Percentiles rank a stretch among this genome's conserved stretches.
Evolutionary conservation across 2,797 vertebrate genomes (phyloP).

Genomic region (Pipistrellus pygmaeus): DNA sequence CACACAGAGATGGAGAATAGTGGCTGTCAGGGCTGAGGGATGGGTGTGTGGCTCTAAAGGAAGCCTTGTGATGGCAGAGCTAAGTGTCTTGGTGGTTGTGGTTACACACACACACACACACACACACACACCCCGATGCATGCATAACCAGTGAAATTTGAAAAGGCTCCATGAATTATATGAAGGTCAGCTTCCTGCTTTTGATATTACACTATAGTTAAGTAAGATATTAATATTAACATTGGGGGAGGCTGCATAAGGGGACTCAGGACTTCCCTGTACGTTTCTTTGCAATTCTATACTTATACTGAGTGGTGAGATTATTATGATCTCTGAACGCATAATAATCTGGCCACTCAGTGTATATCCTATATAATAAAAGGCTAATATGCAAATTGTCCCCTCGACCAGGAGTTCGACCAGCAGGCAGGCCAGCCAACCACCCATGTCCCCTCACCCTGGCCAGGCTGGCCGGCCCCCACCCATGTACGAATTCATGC

Average conservation of each 20-base stretch:
- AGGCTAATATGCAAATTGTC: too few relatives aligned
- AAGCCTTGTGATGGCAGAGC: background rate
- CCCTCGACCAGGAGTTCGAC: too few relatives aligned
- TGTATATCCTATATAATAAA: too few relatives aligned
- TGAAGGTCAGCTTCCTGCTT: background rate
- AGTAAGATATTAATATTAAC: background rate
- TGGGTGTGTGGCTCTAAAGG: background rate
- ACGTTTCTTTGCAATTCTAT: background rate
- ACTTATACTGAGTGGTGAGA: background rate
- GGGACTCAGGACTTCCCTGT: background rate
- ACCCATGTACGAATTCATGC: too few relatives aligned
- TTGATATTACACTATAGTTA: background rate
- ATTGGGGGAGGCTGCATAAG: background rate
- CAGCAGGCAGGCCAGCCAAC: too few relatives aligned
- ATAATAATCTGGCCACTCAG: too few relatives aligned
- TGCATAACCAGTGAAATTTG: background rate
- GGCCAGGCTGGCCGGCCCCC: too few relatives aligned
- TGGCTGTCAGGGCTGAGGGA: background rate
- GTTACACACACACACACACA: background rate
- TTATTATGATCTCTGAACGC: too few relatives aligned
- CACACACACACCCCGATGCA: background rate
- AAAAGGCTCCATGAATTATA: background rate
- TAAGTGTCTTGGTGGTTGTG: background rate
- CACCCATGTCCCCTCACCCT: too few relatives aligned
- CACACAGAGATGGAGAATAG: background rate